phyloP scores from a whole-genome alignment of 1,140 invertebrate species.

The Ectropis grisescens region DNA sequence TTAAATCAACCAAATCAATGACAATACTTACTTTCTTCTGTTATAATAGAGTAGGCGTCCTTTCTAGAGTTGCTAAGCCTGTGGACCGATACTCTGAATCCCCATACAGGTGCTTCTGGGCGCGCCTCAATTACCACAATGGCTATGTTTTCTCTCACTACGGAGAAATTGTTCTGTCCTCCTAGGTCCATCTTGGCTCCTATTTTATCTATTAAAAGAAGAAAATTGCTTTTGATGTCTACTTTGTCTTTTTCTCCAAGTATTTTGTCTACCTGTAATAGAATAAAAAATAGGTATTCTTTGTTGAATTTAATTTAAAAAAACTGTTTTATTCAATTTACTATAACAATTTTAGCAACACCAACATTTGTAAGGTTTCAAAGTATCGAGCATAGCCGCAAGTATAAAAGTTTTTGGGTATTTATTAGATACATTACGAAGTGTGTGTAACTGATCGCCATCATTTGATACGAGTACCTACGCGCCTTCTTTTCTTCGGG shows the following conservation, averaged over 20 bases:
- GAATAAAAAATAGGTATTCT: too few species aligned
- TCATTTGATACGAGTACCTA: too few species aligned
- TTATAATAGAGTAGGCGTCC: conserved; percentile 40
- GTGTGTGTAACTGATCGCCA: too few species aligned
- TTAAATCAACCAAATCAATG: too few species aligned
- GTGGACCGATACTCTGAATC: conserved; percentile 38
- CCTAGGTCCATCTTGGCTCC: conserved; percentile 34
- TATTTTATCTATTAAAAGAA: conserved; percentile 48
- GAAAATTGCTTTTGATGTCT: conserved; percentile 38
- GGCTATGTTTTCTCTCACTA: conserved; percentile 45
- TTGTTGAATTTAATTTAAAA: too few species aligned
- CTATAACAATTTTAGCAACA: too few species aligned
- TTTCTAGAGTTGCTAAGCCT: conserved; percentile 31
- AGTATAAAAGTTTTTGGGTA: too few species aligned
- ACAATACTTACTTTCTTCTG: conserved; percentile 27
- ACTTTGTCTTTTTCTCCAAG: conserved; percentile 30
- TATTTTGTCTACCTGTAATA: conserved; percentile 46
- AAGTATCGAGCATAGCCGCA: too few species aligned
- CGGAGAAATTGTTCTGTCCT: conserved; percentile 15
- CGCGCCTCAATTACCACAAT: conserved; percentile 39
- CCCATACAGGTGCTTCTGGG: conserved; percentile 29
- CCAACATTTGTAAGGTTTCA: too few species aligned
- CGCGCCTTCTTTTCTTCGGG: too few species aligned
- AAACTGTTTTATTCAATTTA: too few species aligned
- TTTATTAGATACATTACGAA: too few species aligned